Conservation (phyloP, 2,888 invertebrate genomes). For the Electrophaes corylata region DNA sequence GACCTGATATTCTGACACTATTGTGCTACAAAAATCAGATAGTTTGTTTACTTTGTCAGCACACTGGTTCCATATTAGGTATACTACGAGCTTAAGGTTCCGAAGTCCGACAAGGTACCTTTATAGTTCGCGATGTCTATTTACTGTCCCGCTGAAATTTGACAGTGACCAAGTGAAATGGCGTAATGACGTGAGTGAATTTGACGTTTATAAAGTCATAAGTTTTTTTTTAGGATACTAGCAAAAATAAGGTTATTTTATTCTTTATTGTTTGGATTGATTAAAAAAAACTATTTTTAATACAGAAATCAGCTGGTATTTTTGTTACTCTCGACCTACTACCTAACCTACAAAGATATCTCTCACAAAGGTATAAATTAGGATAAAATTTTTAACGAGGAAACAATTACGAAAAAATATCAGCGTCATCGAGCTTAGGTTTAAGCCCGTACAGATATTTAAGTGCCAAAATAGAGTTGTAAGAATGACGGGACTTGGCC, state of each 20-base stretch:
- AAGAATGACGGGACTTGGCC: conserved; percentile 2
- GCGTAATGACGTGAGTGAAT: no score
- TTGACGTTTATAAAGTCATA: no score
- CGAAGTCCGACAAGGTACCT: no score
- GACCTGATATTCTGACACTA: conserved; percentile 23
- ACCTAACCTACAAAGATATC: background rate
- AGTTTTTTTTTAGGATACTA: no score
- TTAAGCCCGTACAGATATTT: background rate
- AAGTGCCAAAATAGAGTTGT: background rate
- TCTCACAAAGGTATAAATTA: background rate
- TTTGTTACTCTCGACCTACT: background rate
- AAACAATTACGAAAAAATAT: background rate
- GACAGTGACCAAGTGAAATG: no score
- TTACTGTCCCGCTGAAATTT: no score
- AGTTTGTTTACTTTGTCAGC: background rate
- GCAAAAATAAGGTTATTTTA: no score
- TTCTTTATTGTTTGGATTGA: no score
- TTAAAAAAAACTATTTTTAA: no score
- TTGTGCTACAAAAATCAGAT: background rate
- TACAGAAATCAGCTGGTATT: no score
- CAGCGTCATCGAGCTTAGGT: background rate
- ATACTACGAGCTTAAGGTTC: no score
- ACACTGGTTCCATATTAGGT: background rate
- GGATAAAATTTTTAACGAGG: background rate
- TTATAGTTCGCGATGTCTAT: no score